Evolutionary conservation across 35 echinoderm and acorn worm genomes (phyloP), one percentile per base, ranked within the genome.

Genomic region (Ptychodera flava): DNA sequence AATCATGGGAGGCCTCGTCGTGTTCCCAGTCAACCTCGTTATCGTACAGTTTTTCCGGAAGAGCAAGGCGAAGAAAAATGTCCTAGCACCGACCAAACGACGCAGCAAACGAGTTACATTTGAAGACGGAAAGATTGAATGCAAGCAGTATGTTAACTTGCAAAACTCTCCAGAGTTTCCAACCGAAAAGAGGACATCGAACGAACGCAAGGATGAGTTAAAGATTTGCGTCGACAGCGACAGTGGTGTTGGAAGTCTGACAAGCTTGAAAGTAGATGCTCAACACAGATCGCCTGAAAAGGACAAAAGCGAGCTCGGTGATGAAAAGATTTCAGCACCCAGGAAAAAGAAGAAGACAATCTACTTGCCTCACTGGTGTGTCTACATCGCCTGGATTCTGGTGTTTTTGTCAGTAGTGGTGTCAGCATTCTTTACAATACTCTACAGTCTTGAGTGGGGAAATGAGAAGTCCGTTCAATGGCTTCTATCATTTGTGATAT

Each of bases 301-400:
- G 6, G 45, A 64, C 6, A 22, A 22, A 64, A 64, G 22, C 22
- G 45, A 64, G 6, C 6, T 22, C 22, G 22, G 45, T 64, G 22
- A 64, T 6, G 22, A 6, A 12, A 64, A 64, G 35, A 35, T 33
- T 14, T 34, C 81, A 29, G 16, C n/a, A 80, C 79, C 30, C 79
- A 80, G 87, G 82, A 81, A 93, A 16, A 99, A 94, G 76, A 35
- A 88, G 22, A 64, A 64, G 45, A 22, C 45, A 22, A 64, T 64
- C 45, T 22, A 12, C 6, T 22, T 64, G 6, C 45, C 45, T 22
- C 22, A 64, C 22, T 64, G 45, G 45, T 64, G 45, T 64, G 22
- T 64, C 45, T 64, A 12, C 45, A 64, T 64, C 22, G 45, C 45
- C 45, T 64, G 45, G 45, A 64, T 64, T 12, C 22, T 64, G 45